phyloP scores from a whole-genome alignment of 2,113 vertebrate species.

The Puma concolor region DNA sequence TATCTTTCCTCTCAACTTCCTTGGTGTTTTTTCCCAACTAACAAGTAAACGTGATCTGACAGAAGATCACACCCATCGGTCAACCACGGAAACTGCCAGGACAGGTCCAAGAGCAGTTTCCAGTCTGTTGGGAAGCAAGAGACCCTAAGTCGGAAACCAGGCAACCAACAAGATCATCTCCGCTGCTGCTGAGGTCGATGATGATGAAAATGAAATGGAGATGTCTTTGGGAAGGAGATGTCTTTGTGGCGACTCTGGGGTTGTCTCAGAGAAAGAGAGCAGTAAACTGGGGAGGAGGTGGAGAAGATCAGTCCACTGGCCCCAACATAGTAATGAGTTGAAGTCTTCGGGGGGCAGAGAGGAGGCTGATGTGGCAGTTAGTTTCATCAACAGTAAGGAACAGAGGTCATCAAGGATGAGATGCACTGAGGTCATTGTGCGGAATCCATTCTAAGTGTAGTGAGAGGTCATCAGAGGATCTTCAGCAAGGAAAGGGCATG shows the following conservation, averaged over 20 bases:
- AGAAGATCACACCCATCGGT: neutral
- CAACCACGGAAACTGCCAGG: fast-evolving
- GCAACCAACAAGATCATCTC: neutral
- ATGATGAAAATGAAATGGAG: neutral
- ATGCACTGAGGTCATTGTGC: neutral
- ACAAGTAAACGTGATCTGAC: neutral
- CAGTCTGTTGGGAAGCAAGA: too few relatives aligned
- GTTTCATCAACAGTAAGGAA: neutral
- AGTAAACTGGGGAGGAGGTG: too few relatives aligned
- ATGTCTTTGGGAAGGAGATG: too few relatives aligned
- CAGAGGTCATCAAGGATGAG: neutral
- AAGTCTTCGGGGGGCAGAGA: neutral
- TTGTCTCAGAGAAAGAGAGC: neutral
- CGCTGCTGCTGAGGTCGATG: fast-evolving
- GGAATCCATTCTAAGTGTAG: neutral
- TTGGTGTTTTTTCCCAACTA: neutral
- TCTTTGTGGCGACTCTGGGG: neutral
- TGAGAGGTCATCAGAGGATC: neutral
- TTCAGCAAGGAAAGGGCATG: neutral
- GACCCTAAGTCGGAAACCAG: neutral
- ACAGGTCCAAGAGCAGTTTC: neutral
- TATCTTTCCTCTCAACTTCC: neutral
- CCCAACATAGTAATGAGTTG: neutral
- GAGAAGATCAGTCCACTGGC: neutral
- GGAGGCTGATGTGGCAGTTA: neutral